Evolutionary conservation across 2,113 vertebrate genomes (phyloP).

Genomic region (Solenodon paradoxus): DNA sequence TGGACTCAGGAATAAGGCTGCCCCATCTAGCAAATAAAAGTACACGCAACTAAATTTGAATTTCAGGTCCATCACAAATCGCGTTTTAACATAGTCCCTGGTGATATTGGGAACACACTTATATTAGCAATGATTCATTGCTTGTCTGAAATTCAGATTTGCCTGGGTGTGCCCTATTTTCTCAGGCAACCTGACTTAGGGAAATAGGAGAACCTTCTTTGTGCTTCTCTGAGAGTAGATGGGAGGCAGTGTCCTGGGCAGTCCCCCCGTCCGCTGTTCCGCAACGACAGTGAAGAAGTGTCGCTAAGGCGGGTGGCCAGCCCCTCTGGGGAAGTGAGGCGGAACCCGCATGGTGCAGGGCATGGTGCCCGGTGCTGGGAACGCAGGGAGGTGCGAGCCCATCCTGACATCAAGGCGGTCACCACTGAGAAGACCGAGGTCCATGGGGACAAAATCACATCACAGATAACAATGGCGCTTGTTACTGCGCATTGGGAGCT

Average conservation of each 20-base stretch:
- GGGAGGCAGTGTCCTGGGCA: too few species aligned
- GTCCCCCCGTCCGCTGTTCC: not conserved
- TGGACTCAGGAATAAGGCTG: not conserved
- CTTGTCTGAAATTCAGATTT: constrained; percentile 11
- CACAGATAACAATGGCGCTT: not conserved
- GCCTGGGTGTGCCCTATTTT: not conserved
- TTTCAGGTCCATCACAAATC: constrained; percentile 1
- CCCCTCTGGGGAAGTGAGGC: not conserved
- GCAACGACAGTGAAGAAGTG: rapidly evolving
- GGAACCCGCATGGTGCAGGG: not conserved
- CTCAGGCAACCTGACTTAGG: not conserved
- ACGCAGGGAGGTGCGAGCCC: not conserved
- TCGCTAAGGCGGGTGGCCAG: not conserved
- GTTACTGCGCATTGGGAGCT: not conserved
- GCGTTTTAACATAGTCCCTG: not conserved
- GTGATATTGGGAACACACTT: not conserved
- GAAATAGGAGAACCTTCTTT: not conserved
- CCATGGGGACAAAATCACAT: not conserved
- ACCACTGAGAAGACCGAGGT: not conserved
- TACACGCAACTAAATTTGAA: not conserved
- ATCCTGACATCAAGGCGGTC: not conserved
- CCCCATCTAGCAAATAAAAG: not conserved
- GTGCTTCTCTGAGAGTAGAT: not conserved
- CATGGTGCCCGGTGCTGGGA: not conserved
- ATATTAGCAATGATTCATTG: not conserved